These are phyloP conservation scores for Melanotaenia duboulayi DNA, from an alignment of 2,113 vertebrate genomes.

Conservation along the genomic window DNA sequence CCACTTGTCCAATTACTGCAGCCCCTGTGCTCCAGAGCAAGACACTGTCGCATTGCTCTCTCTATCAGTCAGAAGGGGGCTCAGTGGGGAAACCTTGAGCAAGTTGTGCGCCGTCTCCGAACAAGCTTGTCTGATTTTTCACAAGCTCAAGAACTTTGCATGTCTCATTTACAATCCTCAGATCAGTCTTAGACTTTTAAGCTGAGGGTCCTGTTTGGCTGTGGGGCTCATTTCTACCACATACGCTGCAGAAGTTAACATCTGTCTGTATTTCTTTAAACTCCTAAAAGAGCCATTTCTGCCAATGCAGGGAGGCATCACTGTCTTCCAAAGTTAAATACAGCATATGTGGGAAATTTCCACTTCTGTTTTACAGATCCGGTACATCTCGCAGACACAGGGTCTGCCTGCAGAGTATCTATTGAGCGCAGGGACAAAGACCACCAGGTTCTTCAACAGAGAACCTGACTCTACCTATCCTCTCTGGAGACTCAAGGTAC, in stretches of 20 bases:
- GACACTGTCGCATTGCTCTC: conserved; percentile 57
- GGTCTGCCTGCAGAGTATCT: conserved; percentile 98
- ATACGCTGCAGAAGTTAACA: conserved; percentile 22
- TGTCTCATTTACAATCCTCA: conserved; percentile 60
- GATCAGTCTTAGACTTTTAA: conserved; percentile 38
- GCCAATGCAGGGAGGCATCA: not conserved
- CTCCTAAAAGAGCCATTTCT: conserved; percentile 16
- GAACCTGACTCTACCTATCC: conserved; percentile 96
- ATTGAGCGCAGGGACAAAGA: conserved; percentile 98
- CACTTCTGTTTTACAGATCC: conserved; percentile 86
- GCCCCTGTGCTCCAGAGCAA: conserved; percentile 75
- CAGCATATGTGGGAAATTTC: conserved; percentile 8
- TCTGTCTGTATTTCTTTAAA: conserved; percentile 33
- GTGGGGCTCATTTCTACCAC: conserved; percentile 17
- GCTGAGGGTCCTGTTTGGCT: conserved; percentile 40
- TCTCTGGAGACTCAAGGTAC: conserved; percentile 98
- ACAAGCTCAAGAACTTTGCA: conserved; percentile 37
- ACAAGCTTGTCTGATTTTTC: conserved; percentile 54
- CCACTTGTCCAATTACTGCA: conserved; percentile 77
- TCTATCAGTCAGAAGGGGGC: conserved; percentile 54
- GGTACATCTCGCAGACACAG: conserved; percentile 99
- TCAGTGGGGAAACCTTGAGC: conserved; percentile 64
- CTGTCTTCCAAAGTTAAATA: not conserved
- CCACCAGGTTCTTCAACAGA: conserved; percentile 98
- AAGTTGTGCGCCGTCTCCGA: conserved; percentile 57